Conservation (phyloP, 2,113 vertebrate genomes). For the Charadrius vociferus region DNA sequence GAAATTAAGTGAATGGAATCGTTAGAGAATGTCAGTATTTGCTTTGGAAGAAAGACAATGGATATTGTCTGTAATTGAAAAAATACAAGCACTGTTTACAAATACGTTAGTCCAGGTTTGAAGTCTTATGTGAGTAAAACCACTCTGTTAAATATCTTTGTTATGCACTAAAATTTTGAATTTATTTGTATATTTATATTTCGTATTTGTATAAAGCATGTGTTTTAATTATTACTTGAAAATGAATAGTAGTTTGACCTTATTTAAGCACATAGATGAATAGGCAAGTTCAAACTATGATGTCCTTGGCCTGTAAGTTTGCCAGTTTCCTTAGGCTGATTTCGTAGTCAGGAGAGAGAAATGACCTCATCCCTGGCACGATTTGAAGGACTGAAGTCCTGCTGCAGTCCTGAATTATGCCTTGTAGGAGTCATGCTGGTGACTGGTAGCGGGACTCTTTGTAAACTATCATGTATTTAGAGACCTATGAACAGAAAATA, state of each 20-base stretch:
- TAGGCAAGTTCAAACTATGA: background rate
- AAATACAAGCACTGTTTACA: background rate
- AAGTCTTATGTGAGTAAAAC: background rate
- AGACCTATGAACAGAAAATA: background rate
- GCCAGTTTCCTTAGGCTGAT: background rate
- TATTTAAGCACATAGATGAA: background rate
- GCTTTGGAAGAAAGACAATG: background rate
- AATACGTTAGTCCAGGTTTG: background rate
- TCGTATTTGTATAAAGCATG: background rate
- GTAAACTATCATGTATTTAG: background rate
- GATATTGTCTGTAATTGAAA: background rate
- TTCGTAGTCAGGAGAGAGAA: background rate
- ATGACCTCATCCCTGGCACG: accelerated
- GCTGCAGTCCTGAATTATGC: background rate
- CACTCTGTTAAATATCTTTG: accelerated
- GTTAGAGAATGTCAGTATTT: background rate
- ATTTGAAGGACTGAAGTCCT: background rate
- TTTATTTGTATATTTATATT: background rate
- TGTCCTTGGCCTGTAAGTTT: background rate
- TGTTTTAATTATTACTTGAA: background rate
- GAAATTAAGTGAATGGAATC: background rate
- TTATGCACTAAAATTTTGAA: background rate
- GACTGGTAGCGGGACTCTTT: background rate
- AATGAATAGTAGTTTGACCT: background rate
- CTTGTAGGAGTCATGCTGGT: background rate